These are phyloP conservation scores for Dromaius novaehollandiae DNA, from an alignment of 2,113 vertebrate species.

Conservation along the genomic window DNA sequence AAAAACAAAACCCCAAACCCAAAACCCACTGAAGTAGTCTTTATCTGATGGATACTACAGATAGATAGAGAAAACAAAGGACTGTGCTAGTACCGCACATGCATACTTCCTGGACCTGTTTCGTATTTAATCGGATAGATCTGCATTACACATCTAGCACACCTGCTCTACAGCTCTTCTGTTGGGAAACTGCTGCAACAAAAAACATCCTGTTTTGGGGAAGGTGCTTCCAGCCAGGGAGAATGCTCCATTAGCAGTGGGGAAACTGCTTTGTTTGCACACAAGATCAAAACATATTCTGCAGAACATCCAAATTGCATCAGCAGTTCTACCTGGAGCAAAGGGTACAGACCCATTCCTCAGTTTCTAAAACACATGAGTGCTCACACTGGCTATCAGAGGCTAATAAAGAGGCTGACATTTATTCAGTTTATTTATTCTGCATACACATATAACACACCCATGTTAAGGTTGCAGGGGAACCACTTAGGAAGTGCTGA, in stretches of 20 bases:
- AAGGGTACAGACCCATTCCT: neutral
- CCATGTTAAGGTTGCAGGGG: neutral
- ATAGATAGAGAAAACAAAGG: slow-evolving; percentile 6
- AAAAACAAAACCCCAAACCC: too few species aligned
- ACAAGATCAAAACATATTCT: neutral
- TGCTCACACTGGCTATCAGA: neutral
- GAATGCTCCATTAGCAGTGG: neutral
- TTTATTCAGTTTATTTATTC: neutral
- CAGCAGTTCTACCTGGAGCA: neutral
- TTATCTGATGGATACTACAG: neutral
- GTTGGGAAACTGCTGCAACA: neutral
- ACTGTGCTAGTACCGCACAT: neutral
- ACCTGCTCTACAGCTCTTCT: neutral
- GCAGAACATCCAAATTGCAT: neutral
- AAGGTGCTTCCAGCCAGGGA: neutral
- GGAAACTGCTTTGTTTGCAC: neutral
- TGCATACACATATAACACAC: neutral
- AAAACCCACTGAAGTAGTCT: neutral
- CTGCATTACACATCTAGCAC: neutral
- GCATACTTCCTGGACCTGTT: neutral
- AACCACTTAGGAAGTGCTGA: neutral
- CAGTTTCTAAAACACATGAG: neutral
- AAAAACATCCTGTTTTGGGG: neutral
- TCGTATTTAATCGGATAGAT: neutral
- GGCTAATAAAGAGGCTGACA: neutral